Evolutionary conservation across 2,888 invertebrate species (phyloP).

Genomic region (Perizoma affinitatum): DNA sequence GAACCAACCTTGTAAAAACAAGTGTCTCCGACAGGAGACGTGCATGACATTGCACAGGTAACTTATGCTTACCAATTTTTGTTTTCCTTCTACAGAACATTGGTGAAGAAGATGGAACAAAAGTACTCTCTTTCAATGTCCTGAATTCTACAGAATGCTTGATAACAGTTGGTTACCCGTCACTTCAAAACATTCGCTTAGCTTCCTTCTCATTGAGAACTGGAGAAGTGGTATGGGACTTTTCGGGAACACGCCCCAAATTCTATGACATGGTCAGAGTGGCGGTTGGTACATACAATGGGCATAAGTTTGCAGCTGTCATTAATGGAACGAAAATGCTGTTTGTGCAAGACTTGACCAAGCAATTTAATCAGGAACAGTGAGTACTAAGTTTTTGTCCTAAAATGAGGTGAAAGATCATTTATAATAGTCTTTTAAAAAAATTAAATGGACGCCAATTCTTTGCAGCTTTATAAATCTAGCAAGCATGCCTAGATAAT

Average conservation of each 20-base stretch:
- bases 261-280: slow-evolving; percentile 58
- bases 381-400: slow-evolving; percentile 44
- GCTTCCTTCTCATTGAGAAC: slow-evolving; percentile 61
- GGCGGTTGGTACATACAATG: slow-evolving; percentile 67
- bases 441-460: too few relatives aligned
- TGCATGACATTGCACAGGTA: too few relatives aligned
- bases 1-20: too few relatives aligned
- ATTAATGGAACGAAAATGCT: slow-evolving; percentile 66
- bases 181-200: slow-evolving; percentile 42
- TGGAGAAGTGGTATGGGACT: slow-evolving; percentile 46
- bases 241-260: slow-evolving; percentile 27
- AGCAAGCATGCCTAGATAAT: too few relatives aligned
- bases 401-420: too few relatives aligned
- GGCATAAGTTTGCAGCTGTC: slow-evolving; percentile 70
- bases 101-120: slow-evolving; percentile 47
- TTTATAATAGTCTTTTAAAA: too few relatives aligned
- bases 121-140: slow-evolving; percentile 68
- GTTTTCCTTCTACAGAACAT: slow-evolving; percentile 60
- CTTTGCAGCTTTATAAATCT: too few relatives aligned
- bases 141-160: slow-evolving; percentile 68
- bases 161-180: slow-evolving; percentile 45
- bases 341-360: slow-evolving; percentile 65
- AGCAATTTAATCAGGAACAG: slow-evolving; percentile 59
- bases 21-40: too few relatives aligned
- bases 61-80: too few relatives aligned